phyloP scores from a whole-genome alignment of 2,888 invertebrate genomes.

The Heliconius erato region DNA sequence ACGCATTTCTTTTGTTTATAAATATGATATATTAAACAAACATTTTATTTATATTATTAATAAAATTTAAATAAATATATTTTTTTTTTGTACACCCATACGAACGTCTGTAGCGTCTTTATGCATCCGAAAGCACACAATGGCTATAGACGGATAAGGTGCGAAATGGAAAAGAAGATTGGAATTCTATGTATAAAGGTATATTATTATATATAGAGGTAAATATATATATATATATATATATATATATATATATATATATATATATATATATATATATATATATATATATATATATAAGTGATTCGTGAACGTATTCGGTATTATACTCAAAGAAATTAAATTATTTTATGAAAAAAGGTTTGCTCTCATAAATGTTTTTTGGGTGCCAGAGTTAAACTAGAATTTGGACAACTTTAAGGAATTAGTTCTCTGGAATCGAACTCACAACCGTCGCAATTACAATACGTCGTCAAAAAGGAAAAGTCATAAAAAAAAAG shows the following conservation, averaged over 20 bases:
- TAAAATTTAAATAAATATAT: not conserved
- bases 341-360: not conserved
- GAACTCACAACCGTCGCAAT: too few relatives aligned
- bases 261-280: too few relatives aligned
- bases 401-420: not conserved
- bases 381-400: not conserved
- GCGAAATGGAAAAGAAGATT: conserved; percentile 44
- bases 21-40: too few relatives aligned
- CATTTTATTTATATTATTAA: not conserved
- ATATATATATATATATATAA: too few relatives aligned
- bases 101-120: conserved; percentile 45
- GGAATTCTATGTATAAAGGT: conserved; percentile 41
- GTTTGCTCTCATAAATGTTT: not conserved
- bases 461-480: not conserved
- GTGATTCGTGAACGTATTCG: not conserved
- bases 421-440: not conserved
- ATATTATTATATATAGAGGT: not conserved
- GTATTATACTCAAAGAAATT: not conserved
- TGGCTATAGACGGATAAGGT: conserved; percentile 48
- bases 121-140: conserved; percentile 45
- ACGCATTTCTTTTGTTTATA: too few relatives aligned
- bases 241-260: too few relatives aligned
- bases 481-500: too few relatives aligned
- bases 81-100: not conserved
- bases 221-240: too few relatives aligned